Percentiles rank a stretch among this genome's conserved stretches.
phyloP scores from a whole-genome alignment of 2,113 vertebrate species.

The Orcinus orca region DNA sequence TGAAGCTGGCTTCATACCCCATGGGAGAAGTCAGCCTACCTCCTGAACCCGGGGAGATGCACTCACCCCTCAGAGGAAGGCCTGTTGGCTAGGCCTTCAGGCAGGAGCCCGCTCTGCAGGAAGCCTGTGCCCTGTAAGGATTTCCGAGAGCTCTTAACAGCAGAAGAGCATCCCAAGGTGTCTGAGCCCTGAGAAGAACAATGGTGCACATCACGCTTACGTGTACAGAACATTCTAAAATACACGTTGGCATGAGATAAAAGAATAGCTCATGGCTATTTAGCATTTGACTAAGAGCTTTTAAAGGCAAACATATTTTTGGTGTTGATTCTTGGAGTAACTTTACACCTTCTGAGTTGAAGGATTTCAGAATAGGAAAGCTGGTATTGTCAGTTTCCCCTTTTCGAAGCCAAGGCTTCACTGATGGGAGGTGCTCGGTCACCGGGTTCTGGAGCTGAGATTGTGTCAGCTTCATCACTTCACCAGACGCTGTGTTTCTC shows the following conservation, averaged over 20 bases:
- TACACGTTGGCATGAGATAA: no score
- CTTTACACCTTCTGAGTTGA: background rate
- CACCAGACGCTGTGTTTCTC: fast-evolving
- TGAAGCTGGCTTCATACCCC: no score
- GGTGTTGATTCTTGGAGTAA: background rate
- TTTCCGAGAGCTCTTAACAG: no score
- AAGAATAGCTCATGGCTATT: background rate
- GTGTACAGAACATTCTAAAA: background rate
- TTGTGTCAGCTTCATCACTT: no score
- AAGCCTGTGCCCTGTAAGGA: fast-evolving
- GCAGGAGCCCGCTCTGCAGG: background rate
- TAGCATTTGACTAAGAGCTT: background rate
- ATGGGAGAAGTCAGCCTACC: no score
- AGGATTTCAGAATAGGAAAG: background rate
- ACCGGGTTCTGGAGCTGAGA: background rate
- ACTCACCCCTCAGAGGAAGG: background rate
- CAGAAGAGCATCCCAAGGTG: background rate
- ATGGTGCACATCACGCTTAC: fast-evolving
- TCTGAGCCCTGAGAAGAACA: background rate
- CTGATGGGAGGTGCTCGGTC: fast-evolving
- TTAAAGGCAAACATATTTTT: background rate
- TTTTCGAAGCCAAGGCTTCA: background rate
- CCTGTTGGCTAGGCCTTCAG: fast-evolving
- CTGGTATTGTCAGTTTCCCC: fast-evolving
- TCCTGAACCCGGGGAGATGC: background rate